Base-by-base conservation (phyloP, 2,797 vertebrate species). In the Somateria mollissima region DNA sequence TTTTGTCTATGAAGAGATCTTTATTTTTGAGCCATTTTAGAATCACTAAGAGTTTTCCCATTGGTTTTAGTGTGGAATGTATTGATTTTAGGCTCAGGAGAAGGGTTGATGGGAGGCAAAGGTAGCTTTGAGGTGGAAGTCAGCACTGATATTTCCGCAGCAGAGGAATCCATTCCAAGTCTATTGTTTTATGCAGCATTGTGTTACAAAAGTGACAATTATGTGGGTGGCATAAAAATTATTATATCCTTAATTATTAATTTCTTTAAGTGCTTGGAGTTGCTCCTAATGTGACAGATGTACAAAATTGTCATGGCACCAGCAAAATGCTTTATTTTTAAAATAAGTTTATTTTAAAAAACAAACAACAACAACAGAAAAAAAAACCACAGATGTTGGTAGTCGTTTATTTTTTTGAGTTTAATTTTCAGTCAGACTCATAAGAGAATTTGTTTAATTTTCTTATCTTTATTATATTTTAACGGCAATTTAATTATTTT, bases 401-500 rank as follows among this genome's bases (percentile, higher is more conserved):
- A 67, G 37, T 36, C 3, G 4, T 64, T 11, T 37, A 10, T 22
- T 92, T 81, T 90, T 94, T 62, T 43, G 41, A 77, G 18, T 78
- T 87, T 79, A 66, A 73, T 72, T 74, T 86, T 77, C 60, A 90
- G 51, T 90, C 56, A 90, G 34, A 61, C 37, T 89, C 36, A 36
- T 47, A 85, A 89, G 5, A 89, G 21, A 62, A 36, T 71, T 94
- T 88, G 60, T 84, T 93, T 95, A 67, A 79, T 94, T 94, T 92
- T 95, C 65, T 90, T 86, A 75, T 94, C 60, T 84, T 84, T 78
- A 74, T 90, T 90, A 67, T 45, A 89, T 71, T 95, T 91, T 88
- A 45, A 82, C 71, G 83, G 57, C 53, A 95, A 39, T 66, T 82
- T 96, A 81, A 94, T 96, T 95, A 90, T 91, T 94, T 79, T 39